Conservation (phyloP, 1,140 invertebrate species). For the Eurosta solidaginis region DNA sequence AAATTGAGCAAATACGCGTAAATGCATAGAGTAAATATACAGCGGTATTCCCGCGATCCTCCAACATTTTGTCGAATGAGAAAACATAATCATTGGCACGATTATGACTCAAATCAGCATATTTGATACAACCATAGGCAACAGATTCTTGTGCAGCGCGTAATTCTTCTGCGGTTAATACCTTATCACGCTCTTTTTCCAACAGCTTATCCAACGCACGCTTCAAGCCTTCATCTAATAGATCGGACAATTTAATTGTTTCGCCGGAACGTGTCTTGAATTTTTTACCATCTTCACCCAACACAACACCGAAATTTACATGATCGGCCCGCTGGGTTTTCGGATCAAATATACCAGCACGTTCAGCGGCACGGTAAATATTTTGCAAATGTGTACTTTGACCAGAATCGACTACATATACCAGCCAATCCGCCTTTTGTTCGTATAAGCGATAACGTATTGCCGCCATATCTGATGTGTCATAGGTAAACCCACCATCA, state of each 20-base stretch:
- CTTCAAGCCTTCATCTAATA: constrained; percentile 93
- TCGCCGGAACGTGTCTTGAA: constrained; percentile 99
- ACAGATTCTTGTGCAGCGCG: constrained; percentile 84
- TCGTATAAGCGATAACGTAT: constrained; percentile 86
- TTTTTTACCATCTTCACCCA: constrained; percentile 98
- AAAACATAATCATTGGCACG: constrained; percentile 95
- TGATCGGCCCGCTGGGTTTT: constrained; percentile 79
- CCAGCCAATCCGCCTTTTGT: constrained; percentile 87
- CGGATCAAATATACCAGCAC: constrained; percentile 72
- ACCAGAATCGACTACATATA: constrained; percentile 95
- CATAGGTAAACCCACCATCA: constrained; percentile 98
- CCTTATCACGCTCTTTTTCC: constrained; percentile 90
- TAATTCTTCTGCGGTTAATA: constrained; percentile 81
- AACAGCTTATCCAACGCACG: constrained; percentile 82
- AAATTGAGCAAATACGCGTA: constrained; percentile 70
- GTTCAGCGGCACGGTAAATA: constrained; percentile 73
- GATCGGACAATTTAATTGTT: constrained; percentile 84
- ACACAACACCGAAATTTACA: constrained; percentile 94
- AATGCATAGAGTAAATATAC: constrained; percentile 98
- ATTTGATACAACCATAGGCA: constrained; percentile 98
- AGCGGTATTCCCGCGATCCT: constrained; percentile 98
- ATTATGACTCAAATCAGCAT: constrained; percentile 95
- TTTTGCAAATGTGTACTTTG: constrained; percentile 86
- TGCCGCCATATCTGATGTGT: constrained; percentile 96
- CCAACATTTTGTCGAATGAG: constrained; percentile 99